Percentiles rank a stretch among this genome's conserved stretches.
Conservation (phyloP, 2,113 vertebrate genomes). For the Alethe castanea region DNA sequence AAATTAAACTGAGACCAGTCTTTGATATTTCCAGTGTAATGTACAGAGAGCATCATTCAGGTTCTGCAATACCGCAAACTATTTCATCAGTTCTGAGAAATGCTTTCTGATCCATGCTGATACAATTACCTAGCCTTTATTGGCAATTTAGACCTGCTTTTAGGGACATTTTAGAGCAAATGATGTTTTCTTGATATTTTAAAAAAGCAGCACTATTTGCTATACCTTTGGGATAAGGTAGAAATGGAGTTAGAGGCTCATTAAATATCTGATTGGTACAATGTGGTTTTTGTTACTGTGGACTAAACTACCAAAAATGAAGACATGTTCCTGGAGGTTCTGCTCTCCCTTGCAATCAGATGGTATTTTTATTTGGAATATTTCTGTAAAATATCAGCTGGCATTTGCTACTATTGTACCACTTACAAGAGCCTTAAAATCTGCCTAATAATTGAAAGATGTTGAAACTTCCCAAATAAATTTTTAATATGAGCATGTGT, state of each 20-base stretch:
- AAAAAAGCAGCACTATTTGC: constrained; percentile 77
- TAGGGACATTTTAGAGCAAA: constrained; percentile 86
- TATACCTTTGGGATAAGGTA: constrained; percentile 82
- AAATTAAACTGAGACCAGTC: constrained; percentile 60
- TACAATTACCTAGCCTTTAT: constrained; percentile 85
- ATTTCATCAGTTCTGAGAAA: constrained; percentile 80
- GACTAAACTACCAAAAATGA: constrained; percentile 58
- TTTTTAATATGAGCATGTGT: constrained; percentile 40
- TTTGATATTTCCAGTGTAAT: constrained; percentile 62
- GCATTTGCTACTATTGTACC: constrained; percentile 7
- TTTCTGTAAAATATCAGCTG: constrained; percentile 42
- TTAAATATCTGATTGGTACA: constrained; percentile 79
- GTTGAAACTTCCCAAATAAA: constrained; percentile 37
- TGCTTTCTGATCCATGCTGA: constrained; percentile 87
- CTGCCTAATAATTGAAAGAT: constrained; percentile 45
- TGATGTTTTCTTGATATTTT: constrained; percentile 84
- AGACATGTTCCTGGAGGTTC: constrained; percentile 35
- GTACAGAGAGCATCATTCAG: constrained; percentile 46
- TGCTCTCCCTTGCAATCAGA: constrained; percentile 12
- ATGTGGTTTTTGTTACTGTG: constrained; percentile 66
- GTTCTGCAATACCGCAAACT: constrained; percentile 73
- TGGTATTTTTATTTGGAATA: constrained; percentile 33
- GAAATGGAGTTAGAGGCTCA: constrained; percentile 82
- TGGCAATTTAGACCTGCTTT: constrained; percentile 87
- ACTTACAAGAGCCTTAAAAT: constrained; percentile 37